Percentiles rank a stretch among this genome's conserved stretches.
These are phyloP conservation scores for Trisateles emortualis DNA, from an alignment of 2,888 invertebrate genomes.

Conservation along the genomic window DNA sequence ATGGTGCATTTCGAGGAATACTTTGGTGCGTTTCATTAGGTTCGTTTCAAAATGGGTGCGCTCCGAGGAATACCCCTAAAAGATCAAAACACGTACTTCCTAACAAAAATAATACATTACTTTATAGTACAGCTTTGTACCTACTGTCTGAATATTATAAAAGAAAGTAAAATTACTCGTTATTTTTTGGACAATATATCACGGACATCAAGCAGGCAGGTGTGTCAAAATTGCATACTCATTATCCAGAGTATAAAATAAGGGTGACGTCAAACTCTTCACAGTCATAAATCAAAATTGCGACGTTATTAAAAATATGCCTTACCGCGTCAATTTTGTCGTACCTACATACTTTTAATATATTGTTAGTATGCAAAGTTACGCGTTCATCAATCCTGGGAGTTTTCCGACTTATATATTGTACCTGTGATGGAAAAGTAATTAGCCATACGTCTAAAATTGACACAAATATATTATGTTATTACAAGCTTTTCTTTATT, in stretches of 20 bases:
- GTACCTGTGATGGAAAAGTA: background rate
- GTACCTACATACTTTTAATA: conserved; percentile 13
- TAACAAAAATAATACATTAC: too few relatives aligned
- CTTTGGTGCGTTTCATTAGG: too few relatives aligned
- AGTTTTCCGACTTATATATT: background rate
- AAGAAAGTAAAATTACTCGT: too few relatives aligned
- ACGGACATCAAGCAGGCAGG: conserved; percentile 20
- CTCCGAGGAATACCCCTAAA: too few relatives aligned
- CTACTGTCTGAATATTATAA: too few relatives aligned
- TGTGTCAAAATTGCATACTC: conserved; percentile 39
- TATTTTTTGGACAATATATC: conserved; percentile 7
- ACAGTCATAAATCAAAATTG: conserved; percentile 48
- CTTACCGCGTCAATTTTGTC: conserved; percentile 13
- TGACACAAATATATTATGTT: background rate
- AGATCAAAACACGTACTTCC: too few relatives aligned
- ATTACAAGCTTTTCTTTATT: too few relatives aligned
- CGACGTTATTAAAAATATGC: conserved; percentile 49
- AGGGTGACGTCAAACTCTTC: conserved; percentile 30
- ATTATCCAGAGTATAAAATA: conserved; percentile 30
- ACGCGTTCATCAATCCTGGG: conserved; percentile 28
- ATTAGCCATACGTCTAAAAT: background rate
- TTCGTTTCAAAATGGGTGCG: too few relatives aligned
- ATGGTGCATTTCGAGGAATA: too few relatives aligned
- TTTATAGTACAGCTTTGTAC: too few relatives aligned
- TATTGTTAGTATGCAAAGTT: conserved; percentile 47